These are phyloP conservation scores for Coelopa frigida DNA, from an alignment of 1,140 invertebrate genomes.

Conservation along the genomic window DNA sequence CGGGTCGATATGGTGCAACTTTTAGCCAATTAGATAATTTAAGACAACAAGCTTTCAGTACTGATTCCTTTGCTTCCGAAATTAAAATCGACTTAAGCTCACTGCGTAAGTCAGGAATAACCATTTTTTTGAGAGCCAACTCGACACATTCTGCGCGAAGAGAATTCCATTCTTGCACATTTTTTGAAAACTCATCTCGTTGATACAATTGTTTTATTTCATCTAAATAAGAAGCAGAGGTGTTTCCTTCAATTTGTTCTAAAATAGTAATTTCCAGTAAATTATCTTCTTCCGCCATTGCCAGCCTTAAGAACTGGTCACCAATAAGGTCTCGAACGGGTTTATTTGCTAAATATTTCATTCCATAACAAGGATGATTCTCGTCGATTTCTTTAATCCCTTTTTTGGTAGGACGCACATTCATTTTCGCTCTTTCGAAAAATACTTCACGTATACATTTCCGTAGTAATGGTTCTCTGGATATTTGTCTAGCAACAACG, in stretches of 20 bases:
- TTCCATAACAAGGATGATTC: slow-evolving; percentile 74
- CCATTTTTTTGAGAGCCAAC: slow-evolving; percentile 76
- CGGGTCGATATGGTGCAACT: slow-evolving; percentile 74
- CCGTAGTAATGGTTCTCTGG: slow-evolving; percentile 83
- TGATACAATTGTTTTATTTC: slow-evolving; percentile 89
- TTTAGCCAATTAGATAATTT: slow-evolving; percentile 90
- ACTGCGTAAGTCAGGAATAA: slow-evolving; percentile 82
- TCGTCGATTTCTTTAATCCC: slow-evolving; percentile 93
- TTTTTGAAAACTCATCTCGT: slow-evolving; percentile 91
- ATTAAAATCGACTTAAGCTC: slow-evolving; percentile 77
- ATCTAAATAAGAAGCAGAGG: slow-evolving; percentile 69
- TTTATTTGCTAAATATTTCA: slow-evolving; percentile 95
- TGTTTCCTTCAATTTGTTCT: slow-evolving; percentile 72
- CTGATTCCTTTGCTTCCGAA: slow-evolving; percentile 82
- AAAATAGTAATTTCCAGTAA: slow-evolving; percentile 66
- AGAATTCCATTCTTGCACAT: slow-evolving; percentile 94
- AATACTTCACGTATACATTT: slow-evolving; percentile 83
- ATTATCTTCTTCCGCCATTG: slow-evolving; percentile 81
- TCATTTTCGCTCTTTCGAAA: slow-evolving; percentile 81
- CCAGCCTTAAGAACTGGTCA: slow-evolving; percentile 83
- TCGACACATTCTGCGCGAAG: slow-evolving; percentile 81
- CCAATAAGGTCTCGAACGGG: slow-evolving; percentile 82
- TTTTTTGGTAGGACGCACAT: slow-evolving; percentile 78
- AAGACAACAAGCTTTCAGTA: slow-evolving; percentile 73
- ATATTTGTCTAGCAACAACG: slow-evolving; percentile 91